Evolutionary conservation across 2,113 vertebrate genomes (phyloP).

Genomic region (Meriones unguiculatus): DNA sequence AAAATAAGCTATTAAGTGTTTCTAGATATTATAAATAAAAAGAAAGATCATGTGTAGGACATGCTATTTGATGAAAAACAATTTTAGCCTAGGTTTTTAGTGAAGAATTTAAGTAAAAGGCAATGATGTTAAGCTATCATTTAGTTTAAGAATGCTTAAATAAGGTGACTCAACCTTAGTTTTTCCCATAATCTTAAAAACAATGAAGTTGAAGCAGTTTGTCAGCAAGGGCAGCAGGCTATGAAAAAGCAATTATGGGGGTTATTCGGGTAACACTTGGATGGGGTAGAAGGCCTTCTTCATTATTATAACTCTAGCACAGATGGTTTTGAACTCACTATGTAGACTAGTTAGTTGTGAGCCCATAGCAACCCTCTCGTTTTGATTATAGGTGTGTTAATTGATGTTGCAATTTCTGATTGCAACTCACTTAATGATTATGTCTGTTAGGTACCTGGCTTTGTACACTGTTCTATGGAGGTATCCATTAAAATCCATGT

Average conservation of each 20-base stretch:
- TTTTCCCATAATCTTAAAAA: background rate
- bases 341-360: background rate
- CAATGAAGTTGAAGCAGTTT: background rate
- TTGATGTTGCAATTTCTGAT: background rate
- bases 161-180: background rate
- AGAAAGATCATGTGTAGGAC: background rate
- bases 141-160: background rate
- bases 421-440: background rate
- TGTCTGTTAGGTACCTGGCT: background rate
- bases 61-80: background rate
- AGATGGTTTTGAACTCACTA: background rate
- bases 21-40: background rate
- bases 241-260: background rate
- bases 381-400: background rate
- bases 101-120: background rate
- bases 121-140: background rate
- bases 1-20: background rate
- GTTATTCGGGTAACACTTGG: background rate
- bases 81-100: background rate
- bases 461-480: background rate
- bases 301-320: background rate
- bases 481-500: background rate
- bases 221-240: background rate
- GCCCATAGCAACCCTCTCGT: background rate
- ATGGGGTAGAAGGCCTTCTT: background rate